Percentiles rank a stretch among this genome's conserved stretches.
These are phyloP conservation scores for Lagopus muta DNA, from an alignment of 2,113 vertebrate species.

Conservation along the genomic window DNA sequence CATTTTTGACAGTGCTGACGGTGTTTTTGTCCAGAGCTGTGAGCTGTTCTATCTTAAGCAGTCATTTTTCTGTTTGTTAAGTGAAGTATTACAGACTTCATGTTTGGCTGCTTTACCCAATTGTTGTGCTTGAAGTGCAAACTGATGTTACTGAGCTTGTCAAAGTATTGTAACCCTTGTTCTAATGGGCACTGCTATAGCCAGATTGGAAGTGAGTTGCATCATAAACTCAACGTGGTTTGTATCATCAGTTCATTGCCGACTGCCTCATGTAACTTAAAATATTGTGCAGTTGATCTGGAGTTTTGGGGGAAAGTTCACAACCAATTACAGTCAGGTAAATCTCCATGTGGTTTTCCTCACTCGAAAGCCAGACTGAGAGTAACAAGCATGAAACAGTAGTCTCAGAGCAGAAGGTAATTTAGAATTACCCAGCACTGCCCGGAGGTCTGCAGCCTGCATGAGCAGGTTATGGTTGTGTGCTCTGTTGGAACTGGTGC, in stretches of 20 bases:
- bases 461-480: not conserved
- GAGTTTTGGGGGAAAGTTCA: not conserved
- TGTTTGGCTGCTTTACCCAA: not conserved
- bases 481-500: fast-evolving
- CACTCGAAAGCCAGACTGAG: not conserved
- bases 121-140: not conserved
- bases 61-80: not conserved
- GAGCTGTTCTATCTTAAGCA: not conserved
- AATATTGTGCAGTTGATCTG: not conserved
- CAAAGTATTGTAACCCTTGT: not conserved
- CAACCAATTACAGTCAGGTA: not conserved
- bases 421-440: not conserved
- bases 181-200: not conserved
- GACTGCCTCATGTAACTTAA: not conserved
- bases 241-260: not conserved
- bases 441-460: not conserved
- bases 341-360: not conserved
- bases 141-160: not conserved
- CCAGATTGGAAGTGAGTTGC: not conserved
- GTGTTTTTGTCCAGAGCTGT: not conserved
- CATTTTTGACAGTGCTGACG: not conserved
- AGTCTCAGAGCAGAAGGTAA: not conserved
- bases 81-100: not conserved
- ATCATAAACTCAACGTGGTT: not conserved
- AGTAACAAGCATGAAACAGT: not conserved